Evolutionary conservation across 2,888 invertebrate genomes (phyloP), one percentile per base, ranked within the genome.

Genomic region (Portevinia maculata): DNA sequence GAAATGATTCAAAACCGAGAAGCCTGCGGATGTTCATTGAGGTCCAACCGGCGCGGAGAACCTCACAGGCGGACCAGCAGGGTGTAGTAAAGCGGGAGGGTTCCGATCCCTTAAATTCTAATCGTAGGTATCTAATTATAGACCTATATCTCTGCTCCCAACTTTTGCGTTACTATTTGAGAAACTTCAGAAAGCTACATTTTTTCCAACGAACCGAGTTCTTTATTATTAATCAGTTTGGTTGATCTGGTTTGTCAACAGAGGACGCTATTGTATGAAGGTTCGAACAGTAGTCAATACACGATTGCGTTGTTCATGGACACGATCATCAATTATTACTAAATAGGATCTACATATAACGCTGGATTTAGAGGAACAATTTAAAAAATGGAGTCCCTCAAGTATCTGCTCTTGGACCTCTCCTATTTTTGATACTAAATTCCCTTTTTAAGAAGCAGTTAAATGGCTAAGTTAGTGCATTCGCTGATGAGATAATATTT

Each of bases 401-500:
- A n/a, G n/a, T n/a, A n/a, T n/a, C n/a, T n/a, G n/a, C 5, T 19
- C 9, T 24, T 15, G 24, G 55, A 19, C 34, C n/a, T 13, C 55
- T 39, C 21, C 13, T 13, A 55, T n/a, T 24, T 17, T 17, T 15
- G 15, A 17, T 41, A 13, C 15, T 34, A 13, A 15, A 39, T 15
- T 13, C 39, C 5, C 39, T 15, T 15, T 13, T 39, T 17, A 39
- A 17, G 6, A 6, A 39, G 11, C 46, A 46, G 6, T 46, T 46
- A 6, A 19, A 55, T 9, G 55, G 44, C 11, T 55, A 24, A 15
- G 46, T 55, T n/a, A 41, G 39, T 11, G 67, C 46, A 13, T 67
- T 55, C 5, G 67, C 44, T 13, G 55, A 46, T 30, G 59, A 50
- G 11, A 39, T 59, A 19, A 37, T 13, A 3, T 69, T 41, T 5